These are phyloP conservation scores for Elephantulus edwardii DNA, from an alignment of 2,113 vertebrate genomes.

Conservation along the genomic window DNA sequence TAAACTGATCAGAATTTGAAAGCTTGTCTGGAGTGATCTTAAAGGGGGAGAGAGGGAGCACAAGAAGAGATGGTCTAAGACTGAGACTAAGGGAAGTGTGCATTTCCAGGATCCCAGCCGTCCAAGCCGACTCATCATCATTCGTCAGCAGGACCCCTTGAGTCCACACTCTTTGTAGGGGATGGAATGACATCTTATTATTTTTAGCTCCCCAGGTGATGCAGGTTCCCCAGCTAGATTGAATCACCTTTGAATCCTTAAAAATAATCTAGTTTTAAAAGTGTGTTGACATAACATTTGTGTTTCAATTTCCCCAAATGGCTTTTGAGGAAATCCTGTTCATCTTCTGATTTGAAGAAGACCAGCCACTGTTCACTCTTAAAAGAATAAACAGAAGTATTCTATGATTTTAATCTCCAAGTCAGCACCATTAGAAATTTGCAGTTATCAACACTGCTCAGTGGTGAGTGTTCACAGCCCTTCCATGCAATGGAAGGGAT, in stretches of 20 bases:
- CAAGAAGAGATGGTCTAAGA: neutral
- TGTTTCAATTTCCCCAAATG: conserved; percentile 57
- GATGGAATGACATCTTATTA: neutral
- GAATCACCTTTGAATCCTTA: neutral
- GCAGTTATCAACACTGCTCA: conserved; percentile 30
- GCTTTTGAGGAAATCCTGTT: conserved; percentile 61
- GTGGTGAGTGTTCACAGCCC: neutral
- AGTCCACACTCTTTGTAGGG: neutral
- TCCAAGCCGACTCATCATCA: neutral
- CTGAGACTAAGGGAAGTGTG: neutral
- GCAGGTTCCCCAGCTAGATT: neutral
- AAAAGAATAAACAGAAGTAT: conserved; percentile 59
- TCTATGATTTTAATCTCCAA: conserved; percentile 60
- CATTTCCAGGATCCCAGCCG: neutral
- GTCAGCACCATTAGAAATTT: conserved; percentile 30
- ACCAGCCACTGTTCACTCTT: conserved; percentile 36
- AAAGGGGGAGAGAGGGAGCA: neutral
- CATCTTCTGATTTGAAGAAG: conserved; percentile 64
- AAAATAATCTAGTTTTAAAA: conserved; percentile 56
- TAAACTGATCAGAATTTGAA: conserved; percentile 2
- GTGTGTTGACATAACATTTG: conserved; percentile 55
- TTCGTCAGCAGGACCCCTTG: neutral
- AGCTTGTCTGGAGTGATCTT: conserved; percentile 40
- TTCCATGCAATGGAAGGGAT: neutral
- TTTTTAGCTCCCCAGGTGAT: neutral